Evolutionary conservation across 2,888 invertebrate genomes (phyloP).

Genomic region (Tachina fera): DNA sequence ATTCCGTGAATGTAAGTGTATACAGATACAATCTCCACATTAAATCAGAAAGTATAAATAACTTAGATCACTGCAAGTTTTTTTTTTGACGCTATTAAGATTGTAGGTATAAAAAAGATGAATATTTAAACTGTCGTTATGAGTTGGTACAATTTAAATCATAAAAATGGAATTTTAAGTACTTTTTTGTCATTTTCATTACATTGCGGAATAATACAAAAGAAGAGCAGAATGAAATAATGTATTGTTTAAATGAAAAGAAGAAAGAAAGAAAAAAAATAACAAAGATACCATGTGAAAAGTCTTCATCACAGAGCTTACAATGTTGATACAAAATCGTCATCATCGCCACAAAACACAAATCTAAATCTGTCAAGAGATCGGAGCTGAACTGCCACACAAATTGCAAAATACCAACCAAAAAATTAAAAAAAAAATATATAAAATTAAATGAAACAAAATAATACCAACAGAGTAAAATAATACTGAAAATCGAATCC

Average conservation of each 20-base stretch:
- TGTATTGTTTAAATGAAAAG: constrained; percentile 16
- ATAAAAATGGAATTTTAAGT: neutral
- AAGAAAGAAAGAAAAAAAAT: constrained; percentile 9
- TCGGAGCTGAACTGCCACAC: constrained; percentile 60
- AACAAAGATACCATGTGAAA: constrained; percentile 37
- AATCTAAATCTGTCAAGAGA: constrained; percentile 67
- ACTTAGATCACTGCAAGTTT: too few relatives aligned
- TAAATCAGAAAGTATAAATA: too few relatives aligned
- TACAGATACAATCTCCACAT: too few relatives aligned
- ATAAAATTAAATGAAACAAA: neutral
- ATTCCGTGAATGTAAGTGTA: too few relatives aligned
- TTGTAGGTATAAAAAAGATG: too few relatives aligned
- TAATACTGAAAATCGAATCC: constrained; percentile 54
- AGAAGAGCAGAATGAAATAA: constrained; percentile 30
- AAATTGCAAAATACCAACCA: constrained; percentile 65
- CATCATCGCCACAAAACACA: constrained; percentile 51
- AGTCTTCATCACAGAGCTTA: constrained; percentile 28
- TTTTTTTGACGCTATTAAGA: too few relatives aligned
- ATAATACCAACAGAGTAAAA: constrained; percentile 44
- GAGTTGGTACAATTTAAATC: constrained; percentile 8
- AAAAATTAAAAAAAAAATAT: constrained; percentile 16
- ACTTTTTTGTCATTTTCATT: neutral
- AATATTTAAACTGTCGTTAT: too few relatives aligned
- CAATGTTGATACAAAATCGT: constrained; percentile 48
- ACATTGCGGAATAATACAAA: neutral